Conservation (phyloP, 2,888 invertebrate genomes). For the Nemoura dubitans region DNA sequence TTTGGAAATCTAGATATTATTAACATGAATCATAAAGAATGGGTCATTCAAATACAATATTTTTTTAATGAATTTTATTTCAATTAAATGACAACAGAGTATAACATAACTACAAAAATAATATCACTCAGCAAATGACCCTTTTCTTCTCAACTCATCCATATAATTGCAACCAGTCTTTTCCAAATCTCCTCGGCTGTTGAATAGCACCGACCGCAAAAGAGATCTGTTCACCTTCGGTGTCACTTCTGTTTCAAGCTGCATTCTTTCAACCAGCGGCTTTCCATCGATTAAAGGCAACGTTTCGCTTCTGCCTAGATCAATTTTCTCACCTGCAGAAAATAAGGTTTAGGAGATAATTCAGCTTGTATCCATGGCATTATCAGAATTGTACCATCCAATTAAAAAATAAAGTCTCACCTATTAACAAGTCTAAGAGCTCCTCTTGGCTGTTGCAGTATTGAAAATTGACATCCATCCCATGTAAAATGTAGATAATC, state of each 20-base stretch:
- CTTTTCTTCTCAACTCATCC: conserved; percentile 16
- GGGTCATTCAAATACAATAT: neutral
- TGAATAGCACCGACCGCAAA: neutral
- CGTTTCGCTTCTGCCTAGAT: conserved; percentile 45
- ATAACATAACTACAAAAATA: neutral
- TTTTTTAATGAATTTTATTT: neutral
- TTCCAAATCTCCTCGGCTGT: conserved; percentile 25
- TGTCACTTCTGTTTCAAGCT: neutral
- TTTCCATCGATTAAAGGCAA: conserved; percentile 42
- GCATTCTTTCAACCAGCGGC: neutral
- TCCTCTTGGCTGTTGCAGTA: conserved; percentile 49
- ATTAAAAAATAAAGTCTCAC: conserved; percentile 47
- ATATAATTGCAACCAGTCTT: conserved; percentile 8
- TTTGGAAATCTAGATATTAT: no score
- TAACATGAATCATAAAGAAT: no score
- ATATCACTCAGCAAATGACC: conserved; percentile 24
- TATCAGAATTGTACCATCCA: no score
- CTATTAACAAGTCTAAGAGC: conserved; percentile 47
- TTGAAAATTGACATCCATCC: conserved; percentile 37
- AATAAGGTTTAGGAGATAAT: neutral
- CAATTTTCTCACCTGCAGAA: conserved; percentile 40
- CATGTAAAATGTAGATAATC: conserved; percentile 40
- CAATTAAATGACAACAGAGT: neutral
- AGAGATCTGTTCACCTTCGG: neutral
- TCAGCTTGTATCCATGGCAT: no score